These are phyloP conservation scores for Astyanax mexicanus DNA, from an alignment of 2,797 vertebrate species.

Conservation along the genomic window DNA sequence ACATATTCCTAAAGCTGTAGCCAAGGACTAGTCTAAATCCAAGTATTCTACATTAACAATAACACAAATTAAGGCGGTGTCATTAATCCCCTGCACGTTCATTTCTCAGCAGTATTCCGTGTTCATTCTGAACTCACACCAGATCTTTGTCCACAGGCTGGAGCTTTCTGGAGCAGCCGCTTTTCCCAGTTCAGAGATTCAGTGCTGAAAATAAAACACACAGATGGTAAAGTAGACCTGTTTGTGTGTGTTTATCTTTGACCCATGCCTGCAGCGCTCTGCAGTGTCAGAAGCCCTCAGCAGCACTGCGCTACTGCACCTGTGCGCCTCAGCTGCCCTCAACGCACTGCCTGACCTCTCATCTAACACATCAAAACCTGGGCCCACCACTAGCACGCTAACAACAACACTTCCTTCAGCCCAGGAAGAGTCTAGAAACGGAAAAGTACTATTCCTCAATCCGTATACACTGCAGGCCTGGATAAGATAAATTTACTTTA, in stretches of 20 bases:
- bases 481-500: too few species aligned
- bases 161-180: neutral
- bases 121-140: too few species aligned
- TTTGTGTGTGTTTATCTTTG: slow-evolving; percentile 8
- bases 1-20: too few species aligned
- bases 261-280: slow-evolving; percentile 9
- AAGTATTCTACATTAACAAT: too few species aligned
- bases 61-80: too few species aligned
- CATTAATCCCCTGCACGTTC: neutral
- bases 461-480: too few species aligned
- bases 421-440: neutral
- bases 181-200: neutral
- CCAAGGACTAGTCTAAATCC: too few species aligned
- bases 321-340: neutral
- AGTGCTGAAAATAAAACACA: neutral
- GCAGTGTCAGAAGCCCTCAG: slow-evolving; percentile 11
- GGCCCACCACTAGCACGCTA: neutral
- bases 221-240: slow-evolving; percentile 17
- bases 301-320: neutral
- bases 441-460: neutral
- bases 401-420: neutral
- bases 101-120: neutral
- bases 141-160: neutral
- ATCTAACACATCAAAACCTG: neutral
- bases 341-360: neutral